A percentile compares a stretch with the other conserved stretches of the same genome.
Evolutionary conservation across 2,888 invertebrate species (phyloP).

Genomic region (Volucella bombylans): DNA sequence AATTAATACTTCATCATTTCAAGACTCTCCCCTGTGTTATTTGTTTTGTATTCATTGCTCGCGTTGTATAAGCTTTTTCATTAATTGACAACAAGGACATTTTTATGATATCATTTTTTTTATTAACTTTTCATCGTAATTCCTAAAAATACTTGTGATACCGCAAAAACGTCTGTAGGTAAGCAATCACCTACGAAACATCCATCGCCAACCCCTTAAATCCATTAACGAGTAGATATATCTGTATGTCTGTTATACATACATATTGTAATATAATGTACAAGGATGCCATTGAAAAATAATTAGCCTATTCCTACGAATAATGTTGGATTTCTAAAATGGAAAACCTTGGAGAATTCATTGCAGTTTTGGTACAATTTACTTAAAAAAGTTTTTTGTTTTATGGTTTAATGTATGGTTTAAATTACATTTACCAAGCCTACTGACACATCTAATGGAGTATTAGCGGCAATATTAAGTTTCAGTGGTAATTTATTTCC

Average conservation of each 20-base stretch:
- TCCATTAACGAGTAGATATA: no score
- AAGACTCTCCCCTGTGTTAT: not conserved
- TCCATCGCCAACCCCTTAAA: no score
- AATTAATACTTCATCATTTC: conserved; percentile 19
- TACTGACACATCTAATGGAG: conserved; percentile 40
- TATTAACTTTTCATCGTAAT: conserved; percentile 31
- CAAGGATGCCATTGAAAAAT: no score
- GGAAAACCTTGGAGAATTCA: no score
- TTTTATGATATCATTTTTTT: conserved; percentile 26
- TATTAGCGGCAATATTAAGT: conserved; percentile 27
- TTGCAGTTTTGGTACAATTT: no score
- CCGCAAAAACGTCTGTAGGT: not conserved
- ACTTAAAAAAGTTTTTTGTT: no score
- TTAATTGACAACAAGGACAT: conserved; percentile 33
- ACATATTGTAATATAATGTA: no score
- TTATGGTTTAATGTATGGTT: no score
- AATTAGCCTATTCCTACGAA: no score
- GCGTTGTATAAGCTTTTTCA: conserved; percentile 12
- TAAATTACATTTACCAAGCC: conserved; percentile 1
- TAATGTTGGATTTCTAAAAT: no score
- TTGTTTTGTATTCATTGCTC: conserved; percentile 25
- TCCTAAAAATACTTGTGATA: conserved; percentile 21
- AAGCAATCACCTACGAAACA: not conserved
- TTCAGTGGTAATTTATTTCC: conserved; percentile 20
- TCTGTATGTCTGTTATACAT: no score